Conservation (phyloP, 2,888 invertebrate genomes). For the Mythimna pallens region DNA sequence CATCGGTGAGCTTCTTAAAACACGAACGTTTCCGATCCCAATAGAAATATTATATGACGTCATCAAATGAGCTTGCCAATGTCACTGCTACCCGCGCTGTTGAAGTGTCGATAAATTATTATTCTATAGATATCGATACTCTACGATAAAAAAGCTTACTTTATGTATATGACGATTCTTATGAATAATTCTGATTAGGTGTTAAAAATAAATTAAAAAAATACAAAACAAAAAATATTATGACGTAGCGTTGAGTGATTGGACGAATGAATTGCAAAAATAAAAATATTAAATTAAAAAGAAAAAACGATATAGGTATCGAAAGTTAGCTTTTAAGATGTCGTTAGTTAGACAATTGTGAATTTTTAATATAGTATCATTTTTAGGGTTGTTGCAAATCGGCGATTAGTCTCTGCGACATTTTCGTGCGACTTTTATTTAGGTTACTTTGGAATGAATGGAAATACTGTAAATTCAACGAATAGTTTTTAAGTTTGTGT, state of each 20-base stretch:
- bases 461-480: constrained; percentile 59
- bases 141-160: constrained; percentile 62
- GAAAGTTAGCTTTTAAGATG: constrained; percentile 55
- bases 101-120: constrained; percentile 61
- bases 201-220: constrained; percentile 67
- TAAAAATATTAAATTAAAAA: constrained; percentile 48
- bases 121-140: constrained; percentile 63
- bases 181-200: constrained; percentile 74
- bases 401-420: constrained; percentile 52
- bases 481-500: constrained; percentile 61
- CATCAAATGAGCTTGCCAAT: constrained; percentile 21
- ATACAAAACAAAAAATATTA: constrained; percentile 70
- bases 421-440: constrained; percentile 53
- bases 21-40: constrained; percentile 25
- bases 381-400: constrained; percentile 58
- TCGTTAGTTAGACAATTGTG: constrained; percentile 67
- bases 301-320: constrained; percentile 55
- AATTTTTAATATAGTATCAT: constrained; percentile 54
- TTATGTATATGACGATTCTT: constrained; percentile 73
- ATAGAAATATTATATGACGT: constrained; percentile 21
- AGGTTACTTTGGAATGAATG: constrained; percentile 37
- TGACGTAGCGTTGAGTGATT: constrained; percentile 69
- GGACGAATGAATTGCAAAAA: constrained; percentile 67
- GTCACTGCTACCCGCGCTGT: constrained; percentile 50
- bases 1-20: constrained; percentile 33